Conservation (phyloP, 35 echinoderm and acorn worm species). For the Eucidaris tribuloides region DNA sequence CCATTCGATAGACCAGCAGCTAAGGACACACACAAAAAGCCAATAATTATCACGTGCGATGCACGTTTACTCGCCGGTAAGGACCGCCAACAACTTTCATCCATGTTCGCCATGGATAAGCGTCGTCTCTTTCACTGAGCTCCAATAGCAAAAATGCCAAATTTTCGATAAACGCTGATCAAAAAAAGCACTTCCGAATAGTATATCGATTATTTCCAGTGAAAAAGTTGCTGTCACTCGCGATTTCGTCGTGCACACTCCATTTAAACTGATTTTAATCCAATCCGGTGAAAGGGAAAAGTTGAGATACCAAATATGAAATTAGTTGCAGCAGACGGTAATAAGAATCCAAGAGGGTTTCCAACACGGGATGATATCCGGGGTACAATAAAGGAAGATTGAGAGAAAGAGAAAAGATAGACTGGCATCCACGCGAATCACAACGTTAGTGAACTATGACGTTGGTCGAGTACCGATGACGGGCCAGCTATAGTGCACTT, state of each 20-base stretch:
- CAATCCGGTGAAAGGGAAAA: background rate
- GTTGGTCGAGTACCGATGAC: too few relatives aligned
- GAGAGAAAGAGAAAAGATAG: too few relatives aligned
- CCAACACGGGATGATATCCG: background rate
- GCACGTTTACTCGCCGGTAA: slow-evolving; percentile 25
- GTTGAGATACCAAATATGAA: background rate
- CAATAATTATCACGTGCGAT: slow-evolving; percentile 14
- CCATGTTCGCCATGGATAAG: slow-evolving; percentile 2
- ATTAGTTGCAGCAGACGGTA: slow-evolving; percentile 6
- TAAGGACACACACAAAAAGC: slow-evolving; percentile 14
- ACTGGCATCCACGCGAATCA: slow-evolving; percentile 3
- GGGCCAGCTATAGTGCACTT: too few relatives aligned
- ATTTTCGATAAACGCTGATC: too few relatives aligned
- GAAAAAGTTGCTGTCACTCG: too few relatives aligned
- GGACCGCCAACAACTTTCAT: slow-evolving; percentile 20
- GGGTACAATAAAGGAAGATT: background rate
- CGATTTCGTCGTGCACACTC: background rate
- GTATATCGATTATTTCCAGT: too few relatives aligned
- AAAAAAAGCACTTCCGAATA: too few relatives aligned
- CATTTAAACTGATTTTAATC: slow-evolving; percentile 10
- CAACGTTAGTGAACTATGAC: background rate
- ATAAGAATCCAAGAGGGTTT: slow-evolving; percentile 16
- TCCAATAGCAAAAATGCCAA: too few relatives aligned
- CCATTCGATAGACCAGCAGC: slow-evolving; percentile 6
- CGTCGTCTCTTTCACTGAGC: too few relatives aligned